A percentile compares a stretch with the other conserved stretches of the same genome.
Evolutionary conservation across 2,888 invertebrate genomes (phyloP).

Genomic region (Yponomeuta cagnagella): DNA sequence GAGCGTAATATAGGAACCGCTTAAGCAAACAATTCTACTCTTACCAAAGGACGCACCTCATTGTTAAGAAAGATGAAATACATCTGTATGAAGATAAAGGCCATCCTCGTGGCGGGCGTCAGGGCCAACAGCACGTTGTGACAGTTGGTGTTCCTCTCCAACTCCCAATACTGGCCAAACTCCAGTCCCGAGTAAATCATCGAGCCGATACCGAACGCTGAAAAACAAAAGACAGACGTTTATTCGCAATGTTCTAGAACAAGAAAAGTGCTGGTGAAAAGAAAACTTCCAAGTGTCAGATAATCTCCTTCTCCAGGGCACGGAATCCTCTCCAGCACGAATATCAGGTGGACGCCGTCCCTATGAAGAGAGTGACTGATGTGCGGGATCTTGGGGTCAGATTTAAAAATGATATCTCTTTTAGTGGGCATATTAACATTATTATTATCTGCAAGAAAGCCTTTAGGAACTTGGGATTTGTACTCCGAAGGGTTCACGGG

Average conservation of each 20-base stretch:
- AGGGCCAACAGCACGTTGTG: constrained; percentile 92
- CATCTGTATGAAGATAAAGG: constrained; percentile 98
- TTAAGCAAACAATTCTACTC: neutral
- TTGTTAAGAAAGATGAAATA: constrained; percentile 98
- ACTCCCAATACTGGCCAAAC: constrained; percentile 96
- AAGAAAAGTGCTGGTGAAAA: neutral
- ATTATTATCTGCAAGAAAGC: too few species aligned
- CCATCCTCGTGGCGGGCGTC: constrained; percentile 94
- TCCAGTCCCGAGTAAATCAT: constrained; percentile 98
- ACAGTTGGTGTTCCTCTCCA: constrained; percentile 92
- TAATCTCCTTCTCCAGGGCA: too few species aligned
- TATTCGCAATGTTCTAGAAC: neutral
- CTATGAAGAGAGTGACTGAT: too few species aligned
- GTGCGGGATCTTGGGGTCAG: too few species aligned
- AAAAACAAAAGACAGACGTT: constrained; percentile 22
- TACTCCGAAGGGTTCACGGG: too few species aligned
- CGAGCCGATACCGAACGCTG: constrained; percentile 96
- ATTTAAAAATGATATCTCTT: too few species aligned
- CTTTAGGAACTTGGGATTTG: too few species aligned
- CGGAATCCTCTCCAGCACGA: too few species aligned
- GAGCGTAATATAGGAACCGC: neutral
- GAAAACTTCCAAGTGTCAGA: too few species aligned
- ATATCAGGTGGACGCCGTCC: too few species aligned
- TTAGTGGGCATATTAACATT: too few species aligned
- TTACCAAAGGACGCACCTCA: constrained; percentile 78